A percentile compares a stretch with the other conserved stretches of the same genome.
phyloP scores from a whole-genome alignment of 2,888 invertebrate species.

The Tethea ocularis region DNA sequence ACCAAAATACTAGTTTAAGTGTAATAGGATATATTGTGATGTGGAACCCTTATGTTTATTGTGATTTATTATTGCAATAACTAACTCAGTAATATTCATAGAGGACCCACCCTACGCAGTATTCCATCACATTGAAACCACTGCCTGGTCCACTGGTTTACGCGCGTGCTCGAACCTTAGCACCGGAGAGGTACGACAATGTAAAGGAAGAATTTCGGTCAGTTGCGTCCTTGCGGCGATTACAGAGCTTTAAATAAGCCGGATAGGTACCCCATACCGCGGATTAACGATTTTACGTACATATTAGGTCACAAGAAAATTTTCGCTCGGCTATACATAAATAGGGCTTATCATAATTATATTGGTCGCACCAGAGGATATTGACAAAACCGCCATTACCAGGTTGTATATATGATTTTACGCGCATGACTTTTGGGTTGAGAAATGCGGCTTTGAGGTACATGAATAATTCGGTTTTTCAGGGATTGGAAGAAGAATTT shows the following conservation, averaged over 20 bases:
- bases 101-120: no score
- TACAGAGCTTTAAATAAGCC: slow-evolving; percentile 12
- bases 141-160: no score
- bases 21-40: no score
- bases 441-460: not conserved
- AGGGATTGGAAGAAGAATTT: slow-evolving; percentile 8
- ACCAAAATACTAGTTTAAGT: not conserved
- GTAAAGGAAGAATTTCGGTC: no score
- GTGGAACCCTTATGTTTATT: no score
- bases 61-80: no score
- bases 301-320: slow-evolving; percentile 16
- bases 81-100: no score
- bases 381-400: slow-evolving; percentile 19
- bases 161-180: no score
- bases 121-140: no score
- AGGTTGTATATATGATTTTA: no score
- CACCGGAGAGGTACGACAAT: no score
- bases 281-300: slow-evolving; percentile 16
- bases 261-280: slow-evolving; percentile 18
- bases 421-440: not conserved
- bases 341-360: slow-evolving; percentile 23
- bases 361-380: slow-evolving; percentile 11
- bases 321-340: slow-evolving; percentile 20
- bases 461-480: slow-evolving; percentile 4
- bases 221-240: slow-evolving; percentile 7